A percentile compares a stretch with the other conserved stretches of the same genome.
phyloP scores from a whole-genome alignment of 2,113 vertebrate species.

The Urocitellus parryii region DNA sequence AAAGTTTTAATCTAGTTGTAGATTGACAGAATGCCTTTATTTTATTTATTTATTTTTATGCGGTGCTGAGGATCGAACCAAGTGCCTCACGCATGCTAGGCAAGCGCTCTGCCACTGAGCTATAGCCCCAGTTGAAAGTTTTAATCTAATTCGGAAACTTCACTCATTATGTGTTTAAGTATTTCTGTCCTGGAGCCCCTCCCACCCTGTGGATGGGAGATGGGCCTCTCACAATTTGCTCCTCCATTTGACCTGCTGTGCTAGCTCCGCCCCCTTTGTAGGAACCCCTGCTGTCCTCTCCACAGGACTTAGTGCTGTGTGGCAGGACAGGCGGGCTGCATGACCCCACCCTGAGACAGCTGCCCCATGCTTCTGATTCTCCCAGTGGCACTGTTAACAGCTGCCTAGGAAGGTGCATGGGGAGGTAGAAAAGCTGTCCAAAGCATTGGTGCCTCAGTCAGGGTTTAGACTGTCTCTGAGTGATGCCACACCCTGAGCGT shows the following conservation, averaged over 20 bases:
- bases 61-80: too few species aligned
- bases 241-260: not conserved
- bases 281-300: not conserved
- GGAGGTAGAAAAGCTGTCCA: not conserved
- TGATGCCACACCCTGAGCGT: not conserved
- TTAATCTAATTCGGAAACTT: not conserved
- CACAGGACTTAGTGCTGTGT: too few species aligned
- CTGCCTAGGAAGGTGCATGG: not conserved
- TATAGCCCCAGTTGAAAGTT: not conserved
- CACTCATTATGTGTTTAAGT: fast-evolving
- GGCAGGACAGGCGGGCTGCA: too few species aligned
- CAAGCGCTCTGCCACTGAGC: too few species aligned
- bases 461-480: not conserved
- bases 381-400: not conserved
- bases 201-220: too few species aligned
- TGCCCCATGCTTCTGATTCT: not conserved
- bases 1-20: not conserved
- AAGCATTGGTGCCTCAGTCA: not conserved
- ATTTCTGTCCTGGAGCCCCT: not conserved
- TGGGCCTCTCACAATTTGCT: not conserved
- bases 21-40: too few species aligned
- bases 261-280: not conserved
- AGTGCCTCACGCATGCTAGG: too few species aligned
- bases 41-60: too few species aligned
- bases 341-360: too few species aligned